Evolutionary conservation across 2,888 invertebrate genomes (phyloP).

Genomic region (Rhodophaea formosa): DNA sequence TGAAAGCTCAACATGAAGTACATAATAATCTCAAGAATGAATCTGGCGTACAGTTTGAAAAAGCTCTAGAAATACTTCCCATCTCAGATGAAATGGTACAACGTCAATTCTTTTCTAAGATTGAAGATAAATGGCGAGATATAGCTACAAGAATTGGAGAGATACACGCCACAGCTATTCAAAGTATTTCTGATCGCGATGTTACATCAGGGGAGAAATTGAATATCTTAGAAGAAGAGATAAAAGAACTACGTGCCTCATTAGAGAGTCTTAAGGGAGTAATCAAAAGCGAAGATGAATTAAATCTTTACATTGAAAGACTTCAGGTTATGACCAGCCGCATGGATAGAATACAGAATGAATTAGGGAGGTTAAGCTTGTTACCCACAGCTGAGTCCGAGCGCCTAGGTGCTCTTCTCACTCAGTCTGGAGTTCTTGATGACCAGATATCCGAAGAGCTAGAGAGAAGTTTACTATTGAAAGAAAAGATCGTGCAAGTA

Average conservation of each 20-base stretch:
- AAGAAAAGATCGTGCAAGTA: slow-evolving; percentile 87
- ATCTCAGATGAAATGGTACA: slow-evolving; percentile 92
- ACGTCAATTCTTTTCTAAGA: slow-evolving; percentile 87
- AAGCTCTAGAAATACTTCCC: slow-evolving; percentile 88
- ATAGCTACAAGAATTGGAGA: slow-evolving; percentile 83
- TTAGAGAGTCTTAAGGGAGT: slow-evolving; percentile 88
- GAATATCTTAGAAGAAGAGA: slow-evolving; percentile 87
- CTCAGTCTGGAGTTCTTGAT: slow-evolving; percentile 86
- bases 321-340: slow-evolving; percentile 88
- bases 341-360: slow-evolving; percentile 89
- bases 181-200: slow-evolving; percentile 86
- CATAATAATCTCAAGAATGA: slow-evolving; percentile 89
- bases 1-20: slow-evolving; percentile 93
- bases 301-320: slow-evolving; percentile 89
- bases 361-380: slow-evolving; percentile 87
- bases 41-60: slow-evolving; percentile 87
- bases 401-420: slow-evolving; percentile 86
- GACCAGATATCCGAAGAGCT: slow-evolving; percentile 88
- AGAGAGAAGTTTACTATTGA: slow-evolving; percentile 87
- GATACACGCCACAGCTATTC: slow-evolving; percentile 85
- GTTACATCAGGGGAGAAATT: slow-evolving; percentile 88
- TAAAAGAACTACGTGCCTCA: slow-evolving; percentile 86
- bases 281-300: slow-evolving; percentile 91
- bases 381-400: slow-evolving; percentile 89
- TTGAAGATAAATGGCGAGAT: slow-evolving; percentile 88